Evolutionary conservation across 2,113 vertebrate species (phyloP).

Genomic region (Muntiacus reevesi): DNA sequence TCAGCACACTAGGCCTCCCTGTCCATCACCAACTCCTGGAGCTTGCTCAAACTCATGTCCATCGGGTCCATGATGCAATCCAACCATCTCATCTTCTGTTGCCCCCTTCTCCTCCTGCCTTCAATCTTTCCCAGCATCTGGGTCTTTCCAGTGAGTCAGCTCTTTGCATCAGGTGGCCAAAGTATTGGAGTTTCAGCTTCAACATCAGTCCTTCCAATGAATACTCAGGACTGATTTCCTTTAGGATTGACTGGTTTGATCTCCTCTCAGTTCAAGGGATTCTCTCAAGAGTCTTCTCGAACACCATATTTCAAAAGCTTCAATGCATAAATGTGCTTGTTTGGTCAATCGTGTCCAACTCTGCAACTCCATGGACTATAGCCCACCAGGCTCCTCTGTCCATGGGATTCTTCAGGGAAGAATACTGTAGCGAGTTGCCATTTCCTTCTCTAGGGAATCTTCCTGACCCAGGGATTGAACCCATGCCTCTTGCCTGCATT

Average conservation of each 20-base stretch:
- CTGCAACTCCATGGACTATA: neutral
- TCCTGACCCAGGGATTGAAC: neutral
- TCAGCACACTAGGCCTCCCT: neutral
- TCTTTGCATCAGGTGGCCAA: neutral
- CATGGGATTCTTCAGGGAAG: neutral
- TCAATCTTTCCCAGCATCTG: neutral
- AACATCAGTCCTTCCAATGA: neutral
- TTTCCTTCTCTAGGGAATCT: neutral
- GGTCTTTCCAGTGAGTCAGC: neutral
- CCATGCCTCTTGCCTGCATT: neutral
- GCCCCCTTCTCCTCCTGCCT: neutral
- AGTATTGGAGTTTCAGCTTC: neutral
- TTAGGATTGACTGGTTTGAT: neutral
- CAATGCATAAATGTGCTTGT: neutral
- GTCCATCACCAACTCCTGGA: neutral
- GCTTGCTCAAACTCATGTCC: neutral
- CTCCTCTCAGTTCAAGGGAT: neutral
- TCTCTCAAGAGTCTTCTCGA: neutral
- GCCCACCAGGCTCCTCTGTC: neutral
- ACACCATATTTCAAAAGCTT: neutral
- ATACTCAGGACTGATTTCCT: neutral
- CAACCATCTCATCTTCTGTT: neutral
- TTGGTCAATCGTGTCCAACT: neutral
- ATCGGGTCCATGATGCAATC: neutral
- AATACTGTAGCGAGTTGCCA: neutral